phyloP scores from a whole-genome alignment of 1,140 invertebrate species.

The Listronotus bonariensis region DNA sequence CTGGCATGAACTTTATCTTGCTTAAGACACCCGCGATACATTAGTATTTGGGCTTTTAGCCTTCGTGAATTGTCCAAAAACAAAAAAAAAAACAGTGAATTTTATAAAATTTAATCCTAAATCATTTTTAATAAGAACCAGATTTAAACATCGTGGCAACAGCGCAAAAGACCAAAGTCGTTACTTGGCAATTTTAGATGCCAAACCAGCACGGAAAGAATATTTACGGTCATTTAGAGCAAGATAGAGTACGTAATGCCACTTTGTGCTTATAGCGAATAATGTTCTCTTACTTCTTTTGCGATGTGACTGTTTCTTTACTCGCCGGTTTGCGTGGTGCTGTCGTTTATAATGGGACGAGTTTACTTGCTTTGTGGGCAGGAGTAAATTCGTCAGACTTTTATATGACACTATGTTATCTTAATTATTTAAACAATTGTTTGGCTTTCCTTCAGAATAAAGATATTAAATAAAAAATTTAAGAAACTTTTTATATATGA shows the following conservation, averaged over 20 bases:
- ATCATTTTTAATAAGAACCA: too few species aligned
- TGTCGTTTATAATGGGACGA: conserved; percentile 20
- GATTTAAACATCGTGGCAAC: conserved; percentile 5
- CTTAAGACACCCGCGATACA: too few species aligned
- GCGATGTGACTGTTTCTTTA: conserved; percentile 10
- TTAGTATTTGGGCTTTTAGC: too few species aligned
- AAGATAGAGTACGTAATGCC: conserved; percentile 26
- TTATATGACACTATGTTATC: neutral
- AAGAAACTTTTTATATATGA: too few species aligned
- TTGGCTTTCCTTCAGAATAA: too few species aligned
- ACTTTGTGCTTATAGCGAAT: conserved; percentile 22
- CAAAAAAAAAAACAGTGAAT: too few species aligned
- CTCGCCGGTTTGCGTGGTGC: conserved; percentile 8
- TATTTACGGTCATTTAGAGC: conserved; percentile 24
- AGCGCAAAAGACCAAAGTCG: conserved; percentile 1
- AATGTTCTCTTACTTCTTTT: conserved; percentile 11
- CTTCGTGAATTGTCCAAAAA: too few species aligned
- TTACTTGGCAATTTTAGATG: conserved; percentile 14
- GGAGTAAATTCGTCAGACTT: conserved; percentile 2
- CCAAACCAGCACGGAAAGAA: conserved; percentile 22
- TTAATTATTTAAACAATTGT: too few species aligned
- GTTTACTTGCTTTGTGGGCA: conserved; percentile 4
- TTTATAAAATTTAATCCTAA: too few species aligned
- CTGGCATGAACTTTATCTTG: too few species aligned
- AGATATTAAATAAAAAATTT: too few species aligned